Evolutionary conservation across 2,888 invertebrate species (phyloP), one percentile per base, ranked within the genome.

Genomic region (Netelia virgata): DNA sequence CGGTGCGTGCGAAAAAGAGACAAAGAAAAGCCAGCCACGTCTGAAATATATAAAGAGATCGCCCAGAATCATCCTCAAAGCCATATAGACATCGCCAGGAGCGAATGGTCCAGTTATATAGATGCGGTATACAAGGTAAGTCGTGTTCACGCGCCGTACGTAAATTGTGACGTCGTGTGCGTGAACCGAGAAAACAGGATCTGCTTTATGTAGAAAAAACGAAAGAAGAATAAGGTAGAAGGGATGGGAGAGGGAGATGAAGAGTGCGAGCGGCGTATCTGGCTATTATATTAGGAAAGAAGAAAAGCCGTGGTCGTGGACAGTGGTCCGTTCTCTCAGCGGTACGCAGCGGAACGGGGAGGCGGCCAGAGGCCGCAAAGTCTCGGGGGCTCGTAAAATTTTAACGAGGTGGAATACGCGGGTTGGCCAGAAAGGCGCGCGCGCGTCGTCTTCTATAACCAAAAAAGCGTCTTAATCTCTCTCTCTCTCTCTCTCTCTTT

Each of bases 381-480:
- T 76, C 83, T 69, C 70, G 78, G 76, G 57, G 78, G 76, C 82
- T 88, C 88, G 85, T 88, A 86, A 88, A 88, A 64, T 88, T 88
- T 88, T 88, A 88, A 88, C 87, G 87, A 88, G 86, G 80, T 84
- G 70, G 70, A 86, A 82, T 84, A 80, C 74, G 82, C 86, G 82
- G 55, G 72, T 55, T 79, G 78, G 70, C 63, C 70, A 55, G 70
- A 70, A 41, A 70, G 16, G 41, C 55, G 16, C n/a, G 55, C 77
- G 47, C 59, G 68, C 41, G 64, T 23, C 18, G 23, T 57, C 20
- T 18, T 66, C 55, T 59, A 70, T 61, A 77, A 16, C 23, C 50
- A 75, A 69, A 63, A 75, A 70, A 61, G 64, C 69, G 63, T 47
- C 47, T 47, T 47, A 73, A 43, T 59, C 68, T 28, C 5, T 28